Percentiles rank a stretch among this genome's conserved stretches.
Conservation (phyloP, 2,113 vertebrate genomes). For the Gymnocephalus cernua region DNA sequence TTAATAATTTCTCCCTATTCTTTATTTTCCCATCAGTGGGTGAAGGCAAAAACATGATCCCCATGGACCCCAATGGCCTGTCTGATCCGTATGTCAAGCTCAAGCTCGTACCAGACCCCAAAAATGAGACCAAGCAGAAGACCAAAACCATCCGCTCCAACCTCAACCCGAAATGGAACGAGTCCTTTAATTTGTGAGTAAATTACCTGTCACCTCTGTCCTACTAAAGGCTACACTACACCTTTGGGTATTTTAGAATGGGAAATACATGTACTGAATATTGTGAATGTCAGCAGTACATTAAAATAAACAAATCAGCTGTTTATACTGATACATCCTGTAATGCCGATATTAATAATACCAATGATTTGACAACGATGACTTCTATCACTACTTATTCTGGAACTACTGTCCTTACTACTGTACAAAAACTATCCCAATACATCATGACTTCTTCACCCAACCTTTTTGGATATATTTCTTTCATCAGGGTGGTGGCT, state of each 20-base stretch:
- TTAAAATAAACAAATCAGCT: not conserved
- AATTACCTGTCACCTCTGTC: not conserved
- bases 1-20: not conserved
- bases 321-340: not conserved
- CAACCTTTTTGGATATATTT: not conserved
- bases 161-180: conserved; percentile 95
- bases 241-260: not conserved
- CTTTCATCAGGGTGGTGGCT: too few relatives aligned
- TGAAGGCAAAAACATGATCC: conserved; percentile 96
- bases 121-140: conserved; percentile 98
- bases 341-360: not conserved
- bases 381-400: not conserved
- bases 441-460: not conserved
- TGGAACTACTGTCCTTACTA: not conserved
- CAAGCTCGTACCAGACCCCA: conserved; percentile 97
- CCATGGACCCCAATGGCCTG: conserved; percentile 98
- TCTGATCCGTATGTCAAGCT: conserved; percentile 98
- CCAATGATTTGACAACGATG: not conserved
- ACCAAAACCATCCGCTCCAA: conserved; percentile 97
- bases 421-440: not conserved
- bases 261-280: not conserved
- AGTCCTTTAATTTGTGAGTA: conserved; percentile 95
- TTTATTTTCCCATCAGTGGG: conserved; percentile 81
- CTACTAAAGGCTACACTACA: not conserved
- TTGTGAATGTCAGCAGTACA: not conserved